Evolutionary conservation across 2,888 invertebrate genomes (phyloP), one percentile per base, ranked within the genome.

Genomic region (Synergus laeviventris): DNA sequence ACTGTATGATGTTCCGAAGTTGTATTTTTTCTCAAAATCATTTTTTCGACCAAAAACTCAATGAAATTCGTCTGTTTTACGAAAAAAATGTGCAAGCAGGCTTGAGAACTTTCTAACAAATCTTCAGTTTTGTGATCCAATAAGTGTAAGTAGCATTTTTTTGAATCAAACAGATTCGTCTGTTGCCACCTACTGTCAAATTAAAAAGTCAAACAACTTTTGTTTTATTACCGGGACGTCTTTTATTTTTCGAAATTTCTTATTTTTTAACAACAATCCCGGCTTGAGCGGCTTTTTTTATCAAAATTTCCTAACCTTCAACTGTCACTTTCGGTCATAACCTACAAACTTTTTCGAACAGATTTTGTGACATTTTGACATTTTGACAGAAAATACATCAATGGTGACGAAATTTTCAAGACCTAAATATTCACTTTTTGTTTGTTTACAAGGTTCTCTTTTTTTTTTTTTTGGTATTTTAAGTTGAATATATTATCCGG

Each of bases 41-140:
- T 11, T 11, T 70, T 70, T 70, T 70, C 49, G 49, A 24, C 18
- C n/a, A 3, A 31, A 70, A 70, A 54, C 4, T 70, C 70, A 70
- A 49, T 70, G 49, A 70, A 70, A 70, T 70, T 70, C 24, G 24
- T 54, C 31, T 54, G n/a, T 70, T 70, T 70, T 18, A 70, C 31
- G 36, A 70, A 18, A 70, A 42, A 31, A 54, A 49, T 49, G 18
- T 31, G 8, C 49, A 70, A 54, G 3, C 16, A 4, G 36, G 12
- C n/a, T 24, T 31, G 31, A 54, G 49, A 49, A 70, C 1, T 31
- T 16, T 54, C 70, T 36, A 36, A 49, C 0, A 9, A 70, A 49
- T n/a, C 45, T 16, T 70, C 2, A 49, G n/a, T 70, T 24, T n/a
- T 7, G 31, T 70, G n/a, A 36, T 49, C 31, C 24, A 31, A 31